Conservation (phyloP, 2,888 invertebrate genomes). For the Eulithis testata region DNA sequence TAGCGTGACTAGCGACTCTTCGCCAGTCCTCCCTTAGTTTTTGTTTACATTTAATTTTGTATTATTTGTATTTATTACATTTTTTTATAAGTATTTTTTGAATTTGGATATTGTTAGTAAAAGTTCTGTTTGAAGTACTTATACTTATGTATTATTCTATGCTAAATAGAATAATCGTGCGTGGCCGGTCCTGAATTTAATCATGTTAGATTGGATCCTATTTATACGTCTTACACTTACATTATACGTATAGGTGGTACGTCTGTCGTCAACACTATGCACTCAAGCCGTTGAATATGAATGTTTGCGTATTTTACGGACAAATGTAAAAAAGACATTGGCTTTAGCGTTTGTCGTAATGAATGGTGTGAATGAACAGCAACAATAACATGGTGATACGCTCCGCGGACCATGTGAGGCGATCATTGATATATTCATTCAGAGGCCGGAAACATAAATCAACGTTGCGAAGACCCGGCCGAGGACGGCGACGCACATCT, state of each 20-base stretch:
- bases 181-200: no score
- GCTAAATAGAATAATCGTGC: no score
- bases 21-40: conserved; percentile 12
- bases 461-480: conserved; percentile 61
- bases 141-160: no score
- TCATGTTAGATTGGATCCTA: no score
- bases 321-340: conserved; percentile 44
- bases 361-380: conserved; percentile 65
- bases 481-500: conserved; percentile 48
- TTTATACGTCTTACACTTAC: no score
- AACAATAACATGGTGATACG: conserved; percentile 55
- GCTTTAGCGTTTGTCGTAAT: conserved; percentile 59
- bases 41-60: conserved; percentile 20
- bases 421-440: conserved; percentile 77
- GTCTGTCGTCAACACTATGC: no score
- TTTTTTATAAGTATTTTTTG: not conserved
- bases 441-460: conserved; percentile 78
- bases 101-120: no score
- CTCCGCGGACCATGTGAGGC: conserved; percentile 63
- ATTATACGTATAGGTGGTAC: no score
- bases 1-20: conserved; percentile 37
- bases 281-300: conserved; percentile 23
- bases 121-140: no score
- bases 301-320: conserved; percentile 35
- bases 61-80: conserved; percentile 12